phyloP scores from a whole-genome alignment of 1,140 invertebrate species.

The Asbolus verrucosus region DNA sequence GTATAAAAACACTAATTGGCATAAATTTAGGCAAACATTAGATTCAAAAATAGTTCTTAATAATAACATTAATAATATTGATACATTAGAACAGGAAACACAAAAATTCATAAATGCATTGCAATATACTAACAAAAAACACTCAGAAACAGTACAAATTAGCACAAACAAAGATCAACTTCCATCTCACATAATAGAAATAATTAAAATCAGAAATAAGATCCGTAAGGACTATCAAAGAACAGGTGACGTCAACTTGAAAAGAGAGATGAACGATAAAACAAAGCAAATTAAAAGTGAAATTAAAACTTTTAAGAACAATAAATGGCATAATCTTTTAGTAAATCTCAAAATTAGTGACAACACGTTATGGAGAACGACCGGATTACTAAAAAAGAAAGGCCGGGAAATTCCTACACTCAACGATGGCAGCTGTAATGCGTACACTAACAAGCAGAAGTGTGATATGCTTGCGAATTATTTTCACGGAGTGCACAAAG shows the following conservation, averaged over 20 bases:
- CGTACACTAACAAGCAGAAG: too few relatives aligned
- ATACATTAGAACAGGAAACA: constrained; percentile 8
- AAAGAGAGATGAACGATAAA: not conserved
- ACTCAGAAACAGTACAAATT: constrained; percentile 3
- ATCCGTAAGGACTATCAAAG: constrained; percentile 11
- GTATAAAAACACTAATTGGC: constrained; percentile 40
- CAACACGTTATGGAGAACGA: too few relatives aligned
- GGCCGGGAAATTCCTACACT: too few relatives aligned
- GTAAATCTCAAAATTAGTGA: too few relatives aligned
- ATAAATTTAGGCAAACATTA: constrained; percentile 12
- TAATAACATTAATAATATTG: constrained; percentile 1
- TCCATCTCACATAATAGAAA: not conserved
- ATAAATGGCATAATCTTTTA: too few relatives aligned
- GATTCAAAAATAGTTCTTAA: constrained; percentile 4
- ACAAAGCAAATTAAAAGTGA: not conserved
- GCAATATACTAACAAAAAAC: not conserved
- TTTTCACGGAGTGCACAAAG: too few relatives aligned
- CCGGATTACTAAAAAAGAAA: too few relatives aligned
- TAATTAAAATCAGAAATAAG: constrained; percentile 27
- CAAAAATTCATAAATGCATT: constrained; percentile 3
- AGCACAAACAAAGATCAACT: not conserved
- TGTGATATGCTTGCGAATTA: too few relatives aligned
- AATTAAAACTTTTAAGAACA: too few relatives aligned
- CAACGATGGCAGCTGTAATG: too few relatives aligned
- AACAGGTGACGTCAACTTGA: not conserved